A percentile compares a stretch with the other conserved stretches of the same genome.
These are phyloP conservation scores for Corythornis vintsioides DNA, from an alignment of 2,113 vertebrate species.

Conservation along the genomic window DNA sequence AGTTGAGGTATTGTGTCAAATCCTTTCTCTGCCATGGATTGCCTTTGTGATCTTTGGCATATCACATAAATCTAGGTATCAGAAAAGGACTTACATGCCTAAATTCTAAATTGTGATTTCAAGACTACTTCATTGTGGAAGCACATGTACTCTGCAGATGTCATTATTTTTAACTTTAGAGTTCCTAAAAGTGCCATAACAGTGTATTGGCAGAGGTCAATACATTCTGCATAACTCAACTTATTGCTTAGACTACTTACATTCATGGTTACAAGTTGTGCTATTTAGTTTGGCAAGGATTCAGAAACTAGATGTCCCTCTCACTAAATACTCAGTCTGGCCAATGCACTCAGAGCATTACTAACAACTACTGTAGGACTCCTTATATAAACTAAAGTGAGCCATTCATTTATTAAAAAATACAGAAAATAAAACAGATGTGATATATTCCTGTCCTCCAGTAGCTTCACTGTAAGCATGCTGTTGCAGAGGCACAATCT, in stretches of 20 bases:
- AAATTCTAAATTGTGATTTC: neutral
- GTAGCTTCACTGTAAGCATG: neutral
- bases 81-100: neutral
- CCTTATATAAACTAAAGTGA: neutral
- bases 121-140: neutral
- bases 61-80: neutral
- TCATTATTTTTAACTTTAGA: neutral
- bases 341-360: neutral
- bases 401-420: neutral
- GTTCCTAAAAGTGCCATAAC: neutral
- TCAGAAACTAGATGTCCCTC: neutral
- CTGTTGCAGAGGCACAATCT: neutral
- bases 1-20: neutral
- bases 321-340: neutral
- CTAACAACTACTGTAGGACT: neutral
- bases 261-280: neutral
- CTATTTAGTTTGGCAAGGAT: neutral
- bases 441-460: neutral
- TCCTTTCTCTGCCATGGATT: neutral
- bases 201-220: neutral
- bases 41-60: constrained; percentile 4
- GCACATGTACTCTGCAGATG: neutral
- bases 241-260: neutral
- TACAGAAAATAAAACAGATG: neutral
- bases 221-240: neutral